A percentile compares a stretch with the other conserved stretches of the same genome.
These are phyloP conservation scores for Drosophila nikananu DNA, from an alignment of 1,140 invertebrate genomes.

Conservation along the genomic window DNA sequence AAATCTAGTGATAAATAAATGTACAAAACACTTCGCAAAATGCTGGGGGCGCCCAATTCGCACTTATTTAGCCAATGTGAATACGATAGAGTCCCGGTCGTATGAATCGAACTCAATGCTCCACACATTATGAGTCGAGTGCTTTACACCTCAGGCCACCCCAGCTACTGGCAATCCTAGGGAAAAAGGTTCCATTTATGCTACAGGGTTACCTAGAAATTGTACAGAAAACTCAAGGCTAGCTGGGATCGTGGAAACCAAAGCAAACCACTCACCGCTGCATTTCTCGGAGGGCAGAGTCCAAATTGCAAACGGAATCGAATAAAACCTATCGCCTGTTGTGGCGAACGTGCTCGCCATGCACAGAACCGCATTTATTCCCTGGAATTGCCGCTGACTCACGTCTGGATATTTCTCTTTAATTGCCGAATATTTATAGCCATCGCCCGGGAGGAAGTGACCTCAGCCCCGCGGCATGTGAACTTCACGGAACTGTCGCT, in stretches of 20 bases:
- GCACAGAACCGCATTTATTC: constrained; percentile 16
- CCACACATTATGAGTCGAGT: background rate
- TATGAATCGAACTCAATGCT: too few species aligned
- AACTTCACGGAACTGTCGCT: constrained; percentile 66
- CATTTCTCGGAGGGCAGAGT: background rate
- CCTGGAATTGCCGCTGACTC: constrained; percentile 9
- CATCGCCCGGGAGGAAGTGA: constrained; percentile 59
- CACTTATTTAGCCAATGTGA: background rate
- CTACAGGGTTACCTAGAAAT: background rate
- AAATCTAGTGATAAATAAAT: background rate
- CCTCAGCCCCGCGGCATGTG: constrained; percentile 13
- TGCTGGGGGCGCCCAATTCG: background rate
- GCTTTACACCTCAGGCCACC: background rate
- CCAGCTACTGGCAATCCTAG: background rate
- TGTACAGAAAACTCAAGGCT: background rate
- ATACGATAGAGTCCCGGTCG: too few species aligned
- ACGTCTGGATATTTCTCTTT: background rate
- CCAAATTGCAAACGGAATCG: background rate
- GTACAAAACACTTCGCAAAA: background rate
- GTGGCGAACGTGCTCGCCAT: constrained; percentile 27
- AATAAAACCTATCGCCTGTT: constrained; percentile 10
- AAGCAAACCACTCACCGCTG: too few species aligned
- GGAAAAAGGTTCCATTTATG: background rate
- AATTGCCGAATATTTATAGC: constrained; percentile 6
- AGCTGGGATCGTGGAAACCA: background rate